Percentiles rank a stretch among this genome's conserved stretches.
Evolutionary conservation across 1,140 invertebrate species (phyloP).

Genomic region (Drosophila funebris): DNA sequence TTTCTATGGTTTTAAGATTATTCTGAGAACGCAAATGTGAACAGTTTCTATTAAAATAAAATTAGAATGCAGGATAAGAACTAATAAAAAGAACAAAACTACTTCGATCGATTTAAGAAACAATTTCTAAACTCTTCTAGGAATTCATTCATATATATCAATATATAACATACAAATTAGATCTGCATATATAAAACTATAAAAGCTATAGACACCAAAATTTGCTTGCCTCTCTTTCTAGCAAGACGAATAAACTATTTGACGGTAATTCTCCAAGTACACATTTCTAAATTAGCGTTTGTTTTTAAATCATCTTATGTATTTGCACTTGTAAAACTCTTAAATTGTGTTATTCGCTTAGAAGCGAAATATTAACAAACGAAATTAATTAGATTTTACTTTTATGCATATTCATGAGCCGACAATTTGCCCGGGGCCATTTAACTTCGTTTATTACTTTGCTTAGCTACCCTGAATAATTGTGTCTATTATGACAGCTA

Average conservation of each 20-base stretch:
- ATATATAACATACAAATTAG: no score
- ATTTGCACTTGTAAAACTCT: background rate
- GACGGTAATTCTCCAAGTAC: no score
- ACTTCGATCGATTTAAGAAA: no score
- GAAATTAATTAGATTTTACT: constrained; percentile 37
- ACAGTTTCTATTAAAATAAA: background rate
- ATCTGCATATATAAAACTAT: no score
- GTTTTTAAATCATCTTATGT: no score
- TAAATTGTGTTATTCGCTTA: constrained; percentile 7
- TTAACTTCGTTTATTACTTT: constrained; percentile 55
- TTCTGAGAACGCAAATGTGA: background rate
- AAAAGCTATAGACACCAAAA: no score
- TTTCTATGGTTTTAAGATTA: background rate
- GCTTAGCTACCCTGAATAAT: constrained; percentile 56
- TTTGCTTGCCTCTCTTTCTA: no score
- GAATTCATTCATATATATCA: no score
- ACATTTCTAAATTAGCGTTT: no score
- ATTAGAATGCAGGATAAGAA: background rate
- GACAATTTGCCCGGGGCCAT: constrained; percentile 28
- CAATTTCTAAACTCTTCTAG: no score
- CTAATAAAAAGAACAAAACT: no score
- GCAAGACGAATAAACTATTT: no score
- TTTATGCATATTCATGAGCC: constrained; percentile 26
- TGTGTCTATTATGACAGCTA: constrained; percentile 57
- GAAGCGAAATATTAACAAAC: background rate